A percentile compares a stretch with the other conserved stretches of the same genome.
Conservation (phyloP, 2,888 invertebrate genomes). For the Ryuthela nishihirai region DNA sequence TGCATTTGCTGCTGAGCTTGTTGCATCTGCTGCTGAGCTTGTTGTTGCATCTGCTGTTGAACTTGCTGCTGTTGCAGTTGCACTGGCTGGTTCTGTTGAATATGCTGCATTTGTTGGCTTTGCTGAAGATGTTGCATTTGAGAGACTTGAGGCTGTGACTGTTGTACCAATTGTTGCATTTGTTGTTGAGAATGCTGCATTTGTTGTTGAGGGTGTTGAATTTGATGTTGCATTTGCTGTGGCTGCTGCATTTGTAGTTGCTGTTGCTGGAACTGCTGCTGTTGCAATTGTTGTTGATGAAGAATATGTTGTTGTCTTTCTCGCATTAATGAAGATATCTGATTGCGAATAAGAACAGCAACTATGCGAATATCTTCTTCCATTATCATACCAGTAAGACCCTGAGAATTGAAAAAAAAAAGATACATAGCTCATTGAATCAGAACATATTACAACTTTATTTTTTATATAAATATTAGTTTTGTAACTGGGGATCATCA, state of each 20-base stretch:
- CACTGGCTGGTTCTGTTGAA: not conserved
- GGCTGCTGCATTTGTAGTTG: conserved; percentile 1
- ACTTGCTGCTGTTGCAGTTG: not conserved
- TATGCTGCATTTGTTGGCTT: not conserved
- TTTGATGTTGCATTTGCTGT: conserved; percentile 1
- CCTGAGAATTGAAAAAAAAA: conserved; percentile 12
- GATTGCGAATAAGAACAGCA: conserved; percentile 82
- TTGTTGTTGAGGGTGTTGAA: not conserved
- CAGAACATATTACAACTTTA: not conserved
- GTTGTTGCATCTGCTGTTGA: not conserved
- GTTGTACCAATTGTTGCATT: too few species aligned
- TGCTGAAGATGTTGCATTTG: too few species aligned
- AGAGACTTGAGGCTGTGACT: too few species aligned
- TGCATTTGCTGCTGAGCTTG: conserved; percentile 13
- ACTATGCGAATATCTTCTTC: conserved; percentile 92
- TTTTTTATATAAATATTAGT: not conserved
- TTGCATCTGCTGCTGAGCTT: conserved; percentile 17
- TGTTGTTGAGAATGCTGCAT: not conserved
- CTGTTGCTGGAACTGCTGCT: not conserved
- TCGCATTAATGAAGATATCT: conserved; percentile 69
- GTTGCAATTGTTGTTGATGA: too few species aligned
- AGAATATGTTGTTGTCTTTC: conserved; percentile 50
- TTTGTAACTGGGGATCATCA: not conserved
- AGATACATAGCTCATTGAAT: not conserved
- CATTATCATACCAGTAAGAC: conserved; percentile 75